A percentile compares a stretch with the other conserved stretches of the same genome.
Evolutionary conservation across 2,113 vertebrate genomes (phyloP).

Genomic region (Ranitomeya variabilis): DNA sequence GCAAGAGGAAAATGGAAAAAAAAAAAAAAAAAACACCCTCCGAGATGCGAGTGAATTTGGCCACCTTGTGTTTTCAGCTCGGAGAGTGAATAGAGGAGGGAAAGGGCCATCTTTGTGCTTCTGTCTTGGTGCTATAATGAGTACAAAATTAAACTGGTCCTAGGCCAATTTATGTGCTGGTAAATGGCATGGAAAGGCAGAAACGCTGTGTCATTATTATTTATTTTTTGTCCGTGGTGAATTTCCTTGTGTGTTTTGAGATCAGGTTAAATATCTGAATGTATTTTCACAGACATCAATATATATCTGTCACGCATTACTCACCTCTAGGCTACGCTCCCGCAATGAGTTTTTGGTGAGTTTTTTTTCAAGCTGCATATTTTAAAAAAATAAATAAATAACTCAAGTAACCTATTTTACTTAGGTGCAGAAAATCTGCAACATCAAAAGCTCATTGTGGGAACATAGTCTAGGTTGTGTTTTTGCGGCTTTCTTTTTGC

Average conservation of each 20-base stretch:
- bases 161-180: constrained; percentile 87
- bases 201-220: constrained; percentile 63
- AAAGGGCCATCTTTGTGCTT: constrained; percentile 81
- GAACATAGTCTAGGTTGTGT: no score
- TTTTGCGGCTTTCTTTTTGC: no score
- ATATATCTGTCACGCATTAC: no score
- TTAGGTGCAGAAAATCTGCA: no score
- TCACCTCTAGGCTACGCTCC: no score
- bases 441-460: no score
- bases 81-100: constrained; percentile 65
- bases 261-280: background rate
- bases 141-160: constrained; percentile 91
- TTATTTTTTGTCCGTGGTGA: background rate
- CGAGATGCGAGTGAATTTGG: constrained; percentile 80
- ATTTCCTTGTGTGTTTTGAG: background rate
- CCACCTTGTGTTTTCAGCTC: constrained; percentile 67
- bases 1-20: constrained; percentile 67
- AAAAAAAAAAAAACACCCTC: constrained; percentile 56
- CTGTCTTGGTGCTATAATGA: constrained; percentile 91
- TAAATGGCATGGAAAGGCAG: constrained; percentile 87
- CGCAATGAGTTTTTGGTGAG: no score
- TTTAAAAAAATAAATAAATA: no score
- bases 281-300: no score
- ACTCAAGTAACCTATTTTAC: no score
- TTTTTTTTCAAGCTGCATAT: no score